Base-by-base conservation (phyloP, 1,140 invertebrate genomes). In the Drosophila cardini region DNA sequence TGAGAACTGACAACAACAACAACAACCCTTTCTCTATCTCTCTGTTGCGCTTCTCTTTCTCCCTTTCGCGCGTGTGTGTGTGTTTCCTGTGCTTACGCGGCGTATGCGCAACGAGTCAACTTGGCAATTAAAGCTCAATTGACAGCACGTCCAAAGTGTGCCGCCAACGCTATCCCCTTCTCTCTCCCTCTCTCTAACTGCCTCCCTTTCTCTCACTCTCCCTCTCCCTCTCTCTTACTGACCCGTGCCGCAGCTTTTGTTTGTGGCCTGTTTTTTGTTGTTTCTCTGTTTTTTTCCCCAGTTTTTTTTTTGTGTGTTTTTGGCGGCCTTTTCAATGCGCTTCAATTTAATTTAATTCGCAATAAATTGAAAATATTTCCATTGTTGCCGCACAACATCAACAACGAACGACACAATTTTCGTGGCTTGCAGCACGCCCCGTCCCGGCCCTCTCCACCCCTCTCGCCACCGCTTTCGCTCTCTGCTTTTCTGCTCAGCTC, bases 331-430 rank as follows among this genome's bases (percentile, higher is more conserved):
- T 86, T 90, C 85, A 89, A 84, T 90, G 84, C 84, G 78, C 84
- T 87, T 89, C 84, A 87, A 87, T 87, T 87, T 76, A 87, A 87
- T 87, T 87, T 67, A 89, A 87, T 87, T 87, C 84, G 80, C 84
- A 80, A 89, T 87, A 80, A 87, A 89, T 87, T 87, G 84, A 76
- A 89, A 80, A 80, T 75, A 56, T 84, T 73, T 78, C 75, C 81
- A 76, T 87, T 87, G 80, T 82, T 76, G 82, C 53, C 64, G 50
- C 21, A 36, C 57, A n/a, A 48, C 62, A 43, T 46, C 42, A 58
- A 58, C 75, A 56, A 9, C 15, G 18, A 53, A 13, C 81, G 81
- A 81, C 82, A 86, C 78, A 86, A 76, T 75, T 80, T 70, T 50
- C 36, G 6, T 57, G 8, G 32, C 10, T 64, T 62, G 57, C 65